phyloP scores from a whole-genome alignment of 2,888 invertebrate species.

The Gibbula magus region DNA sequence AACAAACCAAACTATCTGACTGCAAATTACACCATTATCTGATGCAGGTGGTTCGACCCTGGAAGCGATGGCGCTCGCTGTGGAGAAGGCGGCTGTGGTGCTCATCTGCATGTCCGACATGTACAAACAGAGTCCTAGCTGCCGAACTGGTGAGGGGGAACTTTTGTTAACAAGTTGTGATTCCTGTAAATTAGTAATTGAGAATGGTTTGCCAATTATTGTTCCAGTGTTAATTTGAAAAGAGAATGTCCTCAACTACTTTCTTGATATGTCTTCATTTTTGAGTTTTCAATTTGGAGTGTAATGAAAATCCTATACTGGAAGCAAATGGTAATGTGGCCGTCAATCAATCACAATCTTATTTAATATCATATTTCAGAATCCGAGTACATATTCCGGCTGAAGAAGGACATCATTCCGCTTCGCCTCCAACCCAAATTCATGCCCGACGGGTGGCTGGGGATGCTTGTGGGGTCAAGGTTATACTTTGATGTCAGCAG shows the following conservation, averaged over 20 bases:
- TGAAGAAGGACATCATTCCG: slow-evolving; percentile 71
- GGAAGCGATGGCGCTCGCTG: slow-evolving; percentile 70
- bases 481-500: slow-evolving; percentile 71
- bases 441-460: slow-evolving; percentile 74
- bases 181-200: too few relatives aligned
- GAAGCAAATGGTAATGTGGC: too few relatives aligned
- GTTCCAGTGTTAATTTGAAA: too few relatives aligned
- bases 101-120: slow-evolving; percentile 70
- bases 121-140: slow-evolving; percentile 71
- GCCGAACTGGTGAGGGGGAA: slow-evolving; percentile 65
- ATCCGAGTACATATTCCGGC: slow-evolving; percentile 72
- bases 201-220: too few relatives aligned
- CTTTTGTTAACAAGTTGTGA: too few relatives aligned
- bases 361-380: slow-evolving; percentile 54
- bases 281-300: neutral
- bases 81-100: slow-evolving; percentile 67
- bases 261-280: neutral
- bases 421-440: slow-evolving; percentile 67
- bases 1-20: too few relatives aligned
- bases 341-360: too few relatives aligned
- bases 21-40: neutral
- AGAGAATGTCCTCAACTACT: too few relatives aligned
- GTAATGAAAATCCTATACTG: too few relatives aligned
- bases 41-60: slow-evolving; percentile 67
- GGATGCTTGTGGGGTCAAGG: slow-evolving; percentile 70